These are phyloP conservation scores for Acridotheres tristis DNA, from an alignment of 2,797 vertebrate genomes.

Conservation along the genomic window DNA sequence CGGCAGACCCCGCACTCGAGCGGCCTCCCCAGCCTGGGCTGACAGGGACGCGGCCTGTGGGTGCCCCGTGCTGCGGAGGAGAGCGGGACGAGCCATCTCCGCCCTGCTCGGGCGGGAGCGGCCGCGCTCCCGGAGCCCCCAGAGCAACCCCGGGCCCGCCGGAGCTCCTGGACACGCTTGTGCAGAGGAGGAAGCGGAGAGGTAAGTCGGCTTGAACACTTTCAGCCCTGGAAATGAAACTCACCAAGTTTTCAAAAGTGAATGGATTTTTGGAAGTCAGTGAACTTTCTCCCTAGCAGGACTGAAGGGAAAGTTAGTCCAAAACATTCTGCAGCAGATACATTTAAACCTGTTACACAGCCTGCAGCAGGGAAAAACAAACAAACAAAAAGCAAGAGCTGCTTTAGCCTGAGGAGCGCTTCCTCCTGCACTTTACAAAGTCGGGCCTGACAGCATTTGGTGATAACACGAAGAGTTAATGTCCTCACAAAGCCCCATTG, in stretches of 20 bases:
- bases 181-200: accelerated
- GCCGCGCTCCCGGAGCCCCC: background rate
- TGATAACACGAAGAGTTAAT: accelerated
- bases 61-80: background rate
- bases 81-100: too few relatives aligned
- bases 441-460: background rate
- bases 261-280: background rate
- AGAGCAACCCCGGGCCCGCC: background rate
- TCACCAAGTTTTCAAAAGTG: background rate
- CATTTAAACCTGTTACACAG: background rate
- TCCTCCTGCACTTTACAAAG: background rate
- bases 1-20: accelerated
- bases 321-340: background rate
- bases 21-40: background rate
- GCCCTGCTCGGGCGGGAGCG: too few relatives aligned
- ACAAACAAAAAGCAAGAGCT: background rate
- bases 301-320: background rate
- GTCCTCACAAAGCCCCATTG: background rate
- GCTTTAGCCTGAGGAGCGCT: background rate
- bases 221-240: background rate
- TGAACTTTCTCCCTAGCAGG: background rate
- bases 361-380: background rate
- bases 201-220: background rate
- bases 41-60: background rate
- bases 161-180: accelerated